Base-by-base conservation (phyloP, 2,797 vertebrate species). In the Rhyacichthys aspro region DNA sequence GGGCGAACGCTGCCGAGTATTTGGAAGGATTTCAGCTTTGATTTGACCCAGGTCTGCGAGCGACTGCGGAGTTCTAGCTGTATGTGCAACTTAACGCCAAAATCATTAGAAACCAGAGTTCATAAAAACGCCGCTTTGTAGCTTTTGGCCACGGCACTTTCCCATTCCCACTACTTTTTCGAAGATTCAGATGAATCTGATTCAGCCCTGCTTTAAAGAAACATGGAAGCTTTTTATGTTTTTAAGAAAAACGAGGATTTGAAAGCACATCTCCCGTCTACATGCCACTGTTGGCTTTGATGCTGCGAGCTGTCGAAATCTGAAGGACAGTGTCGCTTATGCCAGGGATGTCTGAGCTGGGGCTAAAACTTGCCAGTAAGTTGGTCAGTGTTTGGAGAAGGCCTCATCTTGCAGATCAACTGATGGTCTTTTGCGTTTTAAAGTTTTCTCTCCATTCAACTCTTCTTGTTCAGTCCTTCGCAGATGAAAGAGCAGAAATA, bases 101-200 rank as follows among this genome's bases (percentile, higher is more conserved):
- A 83, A 79, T 53, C 83, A 81, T 76, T 77, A 85, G 75, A 77
- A 78, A 82, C 67, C 83, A 79, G 76, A 85, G 83, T 79, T 85
- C 81, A 85, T 77, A 49, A 86, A 52, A 84, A 82, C 61, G 67
- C 64, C 3, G 76, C 88, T 87, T 88, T 87, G 78, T 83, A 81
- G 74, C 84, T 89, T 28, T 88, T 83, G 85, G 81, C 76, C 82
- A 86, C 79, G 68, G 88, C 89, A 91, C 88, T 87, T 89, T 87
- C 68, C 86, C 87, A 84, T 83, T 69, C 76, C n/a, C 88, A 84
- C 85, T 81, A 83, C 82, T 86, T 89, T 87, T 89, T 81, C 78
- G 86, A 88, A 56, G 81, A 82, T 85, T 87, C 84, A 73, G 85
- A 82, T 55, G 78, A 86, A 80, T 81, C 68, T 75, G 82, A 79